phyloP scores from a whole-genome alignment of 2,888 invertebrate genomes.

The Yponomeuta plumbellus region DNA sequence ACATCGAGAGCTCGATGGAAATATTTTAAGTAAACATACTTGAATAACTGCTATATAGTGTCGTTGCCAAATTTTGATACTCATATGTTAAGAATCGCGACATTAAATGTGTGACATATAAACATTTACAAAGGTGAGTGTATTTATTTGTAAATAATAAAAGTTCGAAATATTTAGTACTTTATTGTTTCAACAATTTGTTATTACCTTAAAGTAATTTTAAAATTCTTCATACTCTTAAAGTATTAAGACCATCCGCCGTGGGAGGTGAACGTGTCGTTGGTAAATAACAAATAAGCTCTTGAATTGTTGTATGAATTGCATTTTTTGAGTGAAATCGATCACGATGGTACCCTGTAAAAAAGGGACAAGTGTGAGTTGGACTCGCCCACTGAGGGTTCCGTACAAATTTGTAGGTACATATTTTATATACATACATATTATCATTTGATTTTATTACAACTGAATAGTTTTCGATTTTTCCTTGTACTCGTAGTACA shows the following conservation, averaged over 20 bases:
- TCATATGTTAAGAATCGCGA: constrained; percentile 22
- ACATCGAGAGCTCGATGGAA: constrained; percentile 49
- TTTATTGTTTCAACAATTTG: background rate
- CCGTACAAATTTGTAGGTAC: no score
- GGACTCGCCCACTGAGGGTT: no score
- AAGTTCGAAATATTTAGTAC: no score
- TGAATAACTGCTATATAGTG: constrained; percentile 33
- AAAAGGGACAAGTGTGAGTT: background rate
- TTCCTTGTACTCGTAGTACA: no score
- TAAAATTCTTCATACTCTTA: background rate
- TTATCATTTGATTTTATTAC: no score
- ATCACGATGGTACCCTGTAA: constrained; percentile 34
- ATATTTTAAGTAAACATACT: constrained; percentile 70
- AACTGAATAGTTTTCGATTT: no score
- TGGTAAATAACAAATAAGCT: constrained; percentile 59
- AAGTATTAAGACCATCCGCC: constrained; percentile 44
- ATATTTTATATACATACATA: no score
- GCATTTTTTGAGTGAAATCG: constrained; percentile 70
- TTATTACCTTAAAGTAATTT: background rate
- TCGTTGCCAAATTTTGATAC: constrained; percentile 48
- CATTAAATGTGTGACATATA: background rate
- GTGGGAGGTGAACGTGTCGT: constrained; percentile 40
- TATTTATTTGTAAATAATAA: no score
- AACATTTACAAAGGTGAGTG: no score
- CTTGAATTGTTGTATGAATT: constrained; percentile 66